These are phyloP conservation scores for Bombylius discolor DNA, from an alignment of 2,888 invertebrate genomes.

Conservation along the genomic window DNA sequence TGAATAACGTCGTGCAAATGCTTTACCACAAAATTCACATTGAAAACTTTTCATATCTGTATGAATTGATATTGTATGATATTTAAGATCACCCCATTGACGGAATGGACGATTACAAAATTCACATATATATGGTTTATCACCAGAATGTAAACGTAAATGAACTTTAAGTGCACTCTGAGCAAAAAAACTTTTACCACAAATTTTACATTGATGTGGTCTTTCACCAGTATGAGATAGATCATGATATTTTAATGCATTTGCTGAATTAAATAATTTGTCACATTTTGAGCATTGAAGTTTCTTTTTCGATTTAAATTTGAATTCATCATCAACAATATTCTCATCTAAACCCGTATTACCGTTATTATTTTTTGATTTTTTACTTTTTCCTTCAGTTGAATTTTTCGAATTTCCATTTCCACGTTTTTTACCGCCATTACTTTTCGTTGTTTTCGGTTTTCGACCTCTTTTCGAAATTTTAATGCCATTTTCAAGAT, in stretches of 20 bases:
- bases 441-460: neutral
- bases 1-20: conserved; percentile 75
- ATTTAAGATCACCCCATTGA: conserved; percentile 80
- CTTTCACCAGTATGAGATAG: conserved; percentile 65
- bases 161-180: conserved; percentile 72
- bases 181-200: conserved; percentile 74
- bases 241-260: conserved; percentile 73
- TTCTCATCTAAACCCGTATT: conserved; percentile 16
- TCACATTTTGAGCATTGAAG: conserved; percentile 41
- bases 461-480: neutral
- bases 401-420: neutral
- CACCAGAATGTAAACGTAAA: conserved; percentile 67
- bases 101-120: conserved; percentile 63
- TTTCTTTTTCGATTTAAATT: conserved; percentile 13
- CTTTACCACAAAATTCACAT: conserved; percentile 79
- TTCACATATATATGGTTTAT: conserved; percentile 71
- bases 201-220: conserved; percentile 63
- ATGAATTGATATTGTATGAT: conserved; percentile 72
- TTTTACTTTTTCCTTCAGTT: neutral
- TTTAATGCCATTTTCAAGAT: neutral
- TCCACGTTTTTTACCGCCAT: neutral
- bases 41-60: conserved; percentile 70
- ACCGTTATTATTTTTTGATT: too few species aligned
- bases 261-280: conserved; percentile 64
- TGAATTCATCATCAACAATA: conserved; percentile 3